Conservation (phyloP, 2,113 vertebrate genomes). For the Anthoscopus minutus region DNA sequence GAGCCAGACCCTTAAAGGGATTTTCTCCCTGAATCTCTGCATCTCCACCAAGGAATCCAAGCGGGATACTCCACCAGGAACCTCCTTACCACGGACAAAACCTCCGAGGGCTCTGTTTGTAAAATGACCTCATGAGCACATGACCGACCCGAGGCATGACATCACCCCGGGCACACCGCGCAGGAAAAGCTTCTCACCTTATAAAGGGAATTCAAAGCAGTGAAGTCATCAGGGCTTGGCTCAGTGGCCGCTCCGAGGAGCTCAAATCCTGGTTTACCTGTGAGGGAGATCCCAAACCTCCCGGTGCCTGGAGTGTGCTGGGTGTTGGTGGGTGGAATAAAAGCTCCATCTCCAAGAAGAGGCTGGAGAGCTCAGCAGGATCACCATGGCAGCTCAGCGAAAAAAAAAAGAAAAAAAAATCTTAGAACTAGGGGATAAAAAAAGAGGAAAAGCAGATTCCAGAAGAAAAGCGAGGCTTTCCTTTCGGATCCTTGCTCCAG, state of each 20-base stretch:
- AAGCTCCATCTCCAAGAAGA: neutral
- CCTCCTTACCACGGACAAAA: fast-evolving
- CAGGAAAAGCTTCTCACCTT: neutral
- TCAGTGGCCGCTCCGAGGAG: neutral
- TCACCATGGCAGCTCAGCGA: neutral
- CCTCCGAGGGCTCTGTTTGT: neutral
- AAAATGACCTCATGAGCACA: neutral
- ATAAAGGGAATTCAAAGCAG: neutral
- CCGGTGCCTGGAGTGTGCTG: fast-evolving
- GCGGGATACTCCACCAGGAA: fast-evolving
- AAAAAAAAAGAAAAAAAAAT: neutral
- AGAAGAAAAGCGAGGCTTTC: fast-evolving
- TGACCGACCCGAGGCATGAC: neutral
- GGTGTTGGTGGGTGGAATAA: neutral
- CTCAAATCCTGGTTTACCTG: fast-evolving
- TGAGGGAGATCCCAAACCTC: neutral
- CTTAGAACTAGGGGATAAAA: neutral
- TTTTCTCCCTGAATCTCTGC: neutral
- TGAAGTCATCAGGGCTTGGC: neutral
- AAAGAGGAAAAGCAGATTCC: neutral
- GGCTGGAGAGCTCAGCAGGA: neutral
- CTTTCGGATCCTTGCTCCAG: neutral
- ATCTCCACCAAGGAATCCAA: neutral
- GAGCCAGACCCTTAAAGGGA: neutral
- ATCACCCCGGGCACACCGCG: neutral